Evolutionary conservation across 1,140 invertebrate genomes (phyloP).

Genomic region (Mylabris phalerata): DNA sequence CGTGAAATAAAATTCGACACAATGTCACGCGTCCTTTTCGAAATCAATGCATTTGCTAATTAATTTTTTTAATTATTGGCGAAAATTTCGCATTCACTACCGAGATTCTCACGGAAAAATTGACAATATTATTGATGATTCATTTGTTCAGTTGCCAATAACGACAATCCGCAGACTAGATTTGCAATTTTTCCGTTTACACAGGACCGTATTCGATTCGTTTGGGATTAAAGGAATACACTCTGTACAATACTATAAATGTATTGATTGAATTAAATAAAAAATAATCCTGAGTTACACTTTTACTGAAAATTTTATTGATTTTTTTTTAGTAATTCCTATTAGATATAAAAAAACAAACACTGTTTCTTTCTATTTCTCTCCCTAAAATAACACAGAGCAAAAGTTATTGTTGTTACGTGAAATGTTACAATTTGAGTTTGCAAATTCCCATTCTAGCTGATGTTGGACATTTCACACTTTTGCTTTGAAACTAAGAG

Average conservation of each 20-base stretch:
- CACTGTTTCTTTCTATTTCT: slow-evolving; percentile 35
- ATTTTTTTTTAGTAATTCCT: slow-evolving; percentile 26
- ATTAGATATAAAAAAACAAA: slow-evolving; percentile 41
- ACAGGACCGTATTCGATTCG: no score
- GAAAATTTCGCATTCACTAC: no score
- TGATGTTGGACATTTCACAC: slow-evolving; percentile 14
- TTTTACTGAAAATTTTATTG: slow-evolving; percentile 18
- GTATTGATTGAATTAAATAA: slow-evolving; percentile 5
- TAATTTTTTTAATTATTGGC: no score
- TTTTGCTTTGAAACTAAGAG: slow-evolving; percentile 20
- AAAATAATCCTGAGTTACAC: slow-evolving; percentile 4
- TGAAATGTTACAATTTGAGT: slow-evolving; percentile 26
- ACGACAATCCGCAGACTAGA: no score
- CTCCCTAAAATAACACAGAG: slow-evolving; percentile 41
- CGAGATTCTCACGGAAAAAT: no score
- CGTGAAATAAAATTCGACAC: no score
- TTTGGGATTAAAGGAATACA: background rate
- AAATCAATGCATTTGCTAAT: no score
- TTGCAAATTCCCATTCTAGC: no score
- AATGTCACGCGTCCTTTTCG: no score
- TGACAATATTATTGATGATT: no score
- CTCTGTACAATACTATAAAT: slow-evolving; percentile 4
- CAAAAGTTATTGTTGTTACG: slow-evolving; percentile 29
- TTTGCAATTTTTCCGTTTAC: no score
- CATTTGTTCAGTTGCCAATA: no score